Conservation (phyloP, 1,140 invertebrate genomes). For the Hyles vespertilio region DNA sequence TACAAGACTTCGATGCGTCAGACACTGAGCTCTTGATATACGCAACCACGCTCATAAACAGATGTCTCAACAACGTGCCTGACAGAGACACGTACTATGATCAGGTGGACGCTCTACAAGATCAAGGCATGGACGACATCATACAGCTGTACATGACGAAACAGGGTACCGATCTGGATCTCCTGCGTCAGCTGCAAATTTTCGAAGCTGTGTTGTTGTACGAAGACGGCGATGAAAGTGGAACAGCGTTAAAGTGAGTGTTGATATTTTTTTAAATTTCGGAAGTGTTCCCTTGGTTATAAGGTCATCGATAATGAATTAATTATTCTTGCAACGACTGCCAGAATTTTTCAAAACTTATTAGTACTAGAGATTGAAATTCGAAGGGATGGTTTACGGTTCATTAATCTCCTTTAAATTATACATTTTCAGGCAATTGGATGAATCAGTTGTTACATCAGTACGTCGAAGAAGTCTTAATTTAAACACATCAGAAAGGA, state of each 20-base stretch:
- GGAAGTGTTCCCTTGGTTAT: no score
- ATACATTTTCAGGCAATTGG: slow-evolving; percentile 77
- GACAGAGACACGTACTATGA: slow-evolving; percentile 99
- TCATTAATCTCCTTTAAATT: not conserved
- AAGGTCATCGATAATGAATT: no score
- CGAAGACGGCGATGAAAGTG: slow-evolving; percentile 89
- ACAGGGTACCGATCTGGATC: slow-evolving; percentile 94
- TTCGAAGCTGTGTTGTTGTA: slow-evolving; percentile 95
- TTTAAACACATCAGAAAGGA: slow-evolving; percentile 38
- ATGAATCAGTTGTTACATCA: slow-evolving; percentile 82
- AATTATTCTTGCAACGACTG: no score
- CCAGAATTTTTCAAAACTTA: no score
- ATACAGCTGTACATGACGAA: slow-evolving; percentile 95
- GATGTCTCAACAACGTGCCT: slow-evolving; percentile 95
- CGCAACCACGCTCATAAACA: slow-evolving; percentile 97
- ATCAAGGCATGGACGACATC: slow-evolving; percentile 95
- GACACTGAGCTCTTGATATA: slow-evolving; percentile 98
- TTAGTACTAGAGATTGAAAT: no score
- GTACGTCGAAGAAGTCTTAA: slow-evolving; percentile 46
- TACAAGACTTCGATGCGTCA: slow-evolving; percentile 95
- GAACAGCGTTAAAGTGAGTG: slow-evolving; percentile 78
- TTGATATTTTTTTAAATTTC: not conserved
- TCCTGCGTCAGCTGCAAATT: slow-evolving; percentile 95
- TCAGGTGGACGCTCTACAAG: slow-evolving; percentile 96
- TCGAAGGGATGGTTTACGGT: no score